phyloP scores from a whole-genome alignment of 2,113 vertebrate genomes.

The Scolopax mira region DNA sequence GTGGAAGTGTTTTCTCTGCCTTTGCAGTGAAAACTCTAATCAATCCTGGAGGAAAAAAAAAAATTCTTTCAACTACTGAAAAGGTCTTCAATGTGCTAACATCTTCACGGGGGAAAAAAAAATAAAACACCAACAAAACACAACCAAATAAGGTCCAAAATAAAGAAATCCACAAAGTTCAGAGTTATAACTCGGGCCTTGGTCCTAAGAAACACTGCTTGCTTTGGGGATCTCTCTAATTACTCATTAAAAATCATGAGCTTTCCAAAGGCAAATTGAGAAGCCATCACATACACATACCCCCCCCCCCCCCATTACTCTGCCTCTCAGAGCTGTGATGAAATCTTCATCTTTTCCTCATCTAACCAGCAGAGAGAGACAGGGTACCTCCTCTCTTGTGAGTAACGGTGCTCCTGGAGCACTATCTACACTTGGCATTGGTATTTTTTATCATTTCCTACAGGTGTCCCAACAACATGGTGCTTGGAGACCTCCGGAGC shows the following conservation, averaged over 20 bases:
- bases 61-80: not conserved
- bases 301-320: no score
- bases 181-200: not conserved
- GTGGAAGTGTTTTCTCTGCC: not conserved
- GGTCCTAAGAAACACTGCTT: not conserved
- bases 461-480: not conserved
- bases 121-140: not conserved
- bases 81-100: not conserved
- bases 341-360: not conserved
- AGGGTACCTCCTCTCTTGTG: not conserved
- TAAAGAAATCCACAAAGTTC: not conserved
- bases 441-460: not conserved
- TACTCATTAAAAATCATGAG: not conserved
- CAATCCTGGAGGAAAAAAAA: not conserved
- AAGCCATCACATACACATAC: not conserved
- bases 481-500: not conserved
- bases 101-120: not conserved
- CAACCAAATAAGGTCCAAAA: not conserved
- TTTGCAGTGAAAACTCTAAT: slow-evolving; percentile 1
- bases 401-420: not conserved
- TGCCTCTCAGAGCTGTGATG: not conserved
- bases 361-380: not conserved
- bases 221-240: not conserved
- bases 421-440: not conserved
- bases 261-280: not conserved